phyloP scores from a whole-genome alignment of 2,888 invertebrate genomes.

The Orchesellides sinensis region DNA sequence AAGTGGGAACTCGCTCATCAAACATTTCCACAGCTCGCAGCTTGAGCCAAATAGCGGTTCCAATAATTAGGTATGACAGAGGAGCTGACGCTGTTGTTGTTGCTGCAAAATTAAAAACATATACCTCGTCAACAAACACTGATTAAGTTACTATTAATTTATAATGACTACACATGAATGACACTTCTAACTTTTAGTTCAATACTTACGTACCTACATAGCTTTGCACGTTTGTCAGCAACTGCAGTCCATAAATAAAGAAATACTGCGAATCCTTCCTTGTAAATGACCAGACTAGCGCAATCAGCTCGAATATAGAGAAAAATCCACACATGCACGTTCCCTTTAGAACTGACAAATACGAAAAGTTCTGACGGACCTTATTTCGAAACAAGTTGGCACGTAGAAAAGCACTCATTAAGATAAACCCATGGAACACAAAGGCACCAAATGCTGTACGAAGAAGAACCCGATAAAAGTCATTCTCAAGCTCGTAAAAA shows the following conservation, averaged over 20 bases:
- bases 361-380: constrained; percentile 58
- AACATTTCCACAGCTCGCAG: constrained; percentile 4
- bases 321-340: constrained; percentile 70
- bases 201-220: constrained; percentile 61
- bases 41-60: constrained; percentile 38
- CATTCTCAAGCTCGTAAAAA: constrained; percentile 73
- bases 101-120: constrained; percentile 2
- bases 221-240: constrained; percentile 68
- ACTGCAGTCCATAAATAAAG: constrained; percentile 69
- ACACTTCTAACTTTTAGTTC: background rate
- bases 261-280: constrained; percentile 61
- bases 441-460: constrained; percentile 62
- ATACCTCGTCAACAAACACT: too few species aligned
- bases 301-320: constrained; percentile 70
- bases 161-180: too few species aligned
- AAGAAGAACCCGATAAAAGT: constrained; percentile 72
- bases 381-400: constrained; percentile 10
- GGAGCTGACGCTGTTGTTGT: constrained; percentile 28
- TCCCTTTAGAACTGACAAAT: constrained; percentile 71
- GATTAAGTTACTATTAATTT: too few species aligned
- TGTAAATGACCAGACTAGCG: constrained; percentile 70
- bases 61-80: constrained; percentile 17
- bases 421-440: constrained; percentile 61
- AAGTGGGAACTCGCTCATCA: constrained; percentile 21
- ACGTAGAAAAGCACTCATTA: constrained; percentile 39